Conservation (phyloP, 2,113 vertebrate species). For the Oenanthe melanoleuca region DNA sequence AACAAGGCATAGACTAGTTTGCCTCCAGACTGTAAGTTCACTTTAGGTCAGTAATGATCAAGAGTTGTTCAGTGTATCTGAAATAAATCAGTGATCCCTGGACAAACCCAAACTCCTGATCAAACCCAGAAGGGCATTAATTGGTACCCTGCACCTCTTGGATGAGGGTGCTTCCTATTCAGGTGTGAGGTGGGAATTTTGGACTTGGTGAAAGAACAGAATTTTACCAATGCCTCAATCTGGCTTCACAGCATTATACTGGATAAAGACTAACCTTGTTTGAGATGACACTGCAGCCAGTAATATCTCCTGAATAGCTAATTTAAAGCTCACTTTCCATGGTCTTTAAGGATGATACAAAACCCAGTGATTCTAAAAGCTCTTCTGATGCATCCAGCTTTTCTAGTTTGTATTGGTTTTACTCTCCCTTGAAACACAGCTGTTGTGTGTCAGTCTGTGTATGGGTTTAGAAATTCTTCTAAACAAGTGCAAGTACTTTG, state of each 20-base stretch:
- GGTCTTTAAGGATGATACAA: background rate
- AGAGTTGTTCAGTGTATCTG: background rate
- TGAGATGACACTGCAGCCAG: slow-evolving; percentile 15
- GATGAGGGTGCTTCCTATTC: background rate
- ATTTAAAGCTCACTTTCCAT: slow-evolving; percentile 3
- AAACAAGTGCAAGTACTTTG: background rate
- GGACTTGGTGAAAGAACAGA: background rate
- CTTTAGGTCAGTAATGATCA: slow-evolving; percentile 50
- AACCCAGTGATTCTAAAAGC: background rate
- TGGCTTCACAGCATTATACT: background rate
- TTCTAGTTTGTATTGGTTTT: background rate
- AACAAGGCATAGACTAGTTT: background rate
- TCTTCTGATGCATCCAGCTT: background rate
- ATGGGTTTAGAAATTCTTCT: background rate
- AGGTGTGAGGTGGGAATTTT: background rate
- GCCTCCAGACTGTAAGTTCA: slow-evolving; percentile 19
- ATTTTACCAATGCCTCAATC: background rate
- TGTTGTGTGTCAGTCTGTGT: background rate
- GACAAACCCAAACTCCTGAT: background rate
- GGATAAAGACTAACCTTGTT: slow-evolving; percentile 3
- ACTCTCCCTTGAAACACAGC: background rate
- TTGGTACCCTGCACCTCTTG: background rate
- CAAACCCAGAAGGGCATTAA: slow-evolving; percentile 58
- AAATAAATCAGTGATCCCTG: background rate
- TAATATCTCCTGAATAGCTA: background rate